phyloP scores from a whole-genome alignment of 1,140 invertebrate species.

The Grapholita molesta region DNA sequence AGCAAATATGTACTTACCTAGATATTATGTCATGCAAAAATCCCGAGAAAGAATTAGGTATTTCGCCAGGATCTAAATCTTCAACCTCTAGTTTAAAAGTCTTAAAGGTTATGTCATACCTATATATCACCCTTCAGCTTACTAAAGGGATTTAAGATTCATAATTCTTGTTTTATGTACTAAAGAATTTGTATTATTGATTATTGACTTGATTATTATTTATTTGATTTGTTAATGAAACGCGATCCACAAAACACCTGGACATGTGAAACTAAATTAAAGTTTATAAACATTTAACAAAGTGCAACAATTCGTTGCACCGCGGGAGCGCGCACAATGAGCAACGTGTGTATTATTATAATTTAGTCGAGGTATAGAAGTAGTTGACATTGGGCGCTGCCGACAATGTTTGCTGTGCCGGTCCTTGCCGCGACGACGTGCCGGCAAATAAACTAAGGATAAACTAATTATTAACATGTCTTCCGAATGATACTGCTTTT shows the following conservation, averaged over 20 bases:
- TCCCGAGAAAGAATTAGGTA: no score
- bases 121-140: no score
- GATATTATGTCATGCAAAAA: no score
- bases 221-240: no score
- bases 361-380: slow-evolving; percentile 12
- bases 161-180: no score
- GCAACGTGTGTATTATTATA: slow-evolving; percentile 1
- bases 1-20: no score
- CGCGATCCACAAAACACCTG: not conserved
- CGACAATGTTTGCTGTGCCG: not conserved
- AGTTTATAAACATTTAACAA: not conserved
- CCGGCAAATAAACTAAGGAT: slow-evolving; percentile 21
- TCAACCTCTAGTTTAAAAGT: no score
- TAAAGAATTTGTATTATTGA: no score
- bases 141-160: no score
- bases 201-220: no score
- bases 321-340: not conserved
- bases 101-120: no score
- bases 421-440: slow-evolving; percentile 8
- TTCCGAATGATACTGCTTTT: not conserved
- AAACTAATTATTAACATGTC: not conserved
- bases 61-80: no score
- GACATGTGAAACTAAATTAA: not conserved
- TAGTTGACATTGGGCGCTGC: slow-evolving; percentile 26
- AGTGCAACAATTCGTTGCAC: not conserved